Conservation (phyloP, 2,113 vertebrate genomes). For the Hepsetus odoe region DNA sequence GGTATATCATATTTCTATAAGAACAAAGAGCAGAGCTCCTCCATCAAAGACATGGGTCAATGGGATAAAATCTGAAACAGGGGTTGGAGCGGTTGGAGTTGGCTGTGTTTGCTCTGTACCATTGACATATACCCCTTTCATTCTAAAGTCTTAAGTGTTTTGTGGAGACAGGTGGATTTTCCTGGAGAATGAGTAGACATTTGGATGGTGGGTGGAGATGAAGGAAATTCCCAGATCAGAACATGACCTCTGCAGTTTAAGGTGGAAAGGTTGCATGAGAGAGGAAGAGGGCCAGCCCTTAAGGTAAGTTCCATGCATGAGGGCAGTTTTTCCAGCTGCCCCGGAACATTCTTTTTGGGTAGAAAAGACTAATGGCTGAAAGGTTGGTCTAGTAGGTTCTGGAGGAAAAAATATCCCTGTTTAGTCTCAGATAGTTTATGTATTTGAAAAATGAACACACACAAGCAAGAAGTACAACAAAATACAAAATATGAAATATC, state of each 20-base stretch:
- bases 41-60: conserved; percentile 27
- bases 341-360: conserved; percentile 11
- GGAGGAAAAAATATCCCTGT: not conserved
- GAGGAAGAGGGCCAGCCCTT: conserved; percentile 32
- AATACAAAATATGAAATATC: too few relatives aligned
- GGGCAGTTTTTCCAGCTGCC: conserved; percentile 49
- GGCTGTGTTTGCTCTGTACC: not conserved
- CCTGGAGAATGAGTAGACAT: not conserved
- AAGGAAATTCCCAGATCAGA: not conserved
- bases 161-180: not conserved
- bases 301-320: conserved; percentile 26
- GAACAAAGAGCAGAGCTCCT: conserved; percentile 35
- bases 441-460: not conserved
- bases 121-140: not conserved
- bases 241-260: not conserved
- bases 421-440: not conserved
- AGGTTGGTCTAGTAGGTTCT: conserved; percentile 40
- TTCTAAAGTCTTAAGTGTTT: not conserved
- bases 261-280: not conserved
- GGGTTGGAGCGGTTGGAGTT: not conserved
- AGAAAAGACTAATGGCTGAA: conserved; percentile 37
- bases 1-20: conserved; percentile 15
- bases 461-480: not conserved
- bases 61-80: not conserved
- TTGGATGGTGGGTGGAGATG: not conserved